Percentiles rank a stretch among this genome's conserved stretches.
These are phyloP conservation scores for Rhea americana DNA, from an alignment of 2,113 vertebrate genomes.

Conservation along the genomic window DNA sequence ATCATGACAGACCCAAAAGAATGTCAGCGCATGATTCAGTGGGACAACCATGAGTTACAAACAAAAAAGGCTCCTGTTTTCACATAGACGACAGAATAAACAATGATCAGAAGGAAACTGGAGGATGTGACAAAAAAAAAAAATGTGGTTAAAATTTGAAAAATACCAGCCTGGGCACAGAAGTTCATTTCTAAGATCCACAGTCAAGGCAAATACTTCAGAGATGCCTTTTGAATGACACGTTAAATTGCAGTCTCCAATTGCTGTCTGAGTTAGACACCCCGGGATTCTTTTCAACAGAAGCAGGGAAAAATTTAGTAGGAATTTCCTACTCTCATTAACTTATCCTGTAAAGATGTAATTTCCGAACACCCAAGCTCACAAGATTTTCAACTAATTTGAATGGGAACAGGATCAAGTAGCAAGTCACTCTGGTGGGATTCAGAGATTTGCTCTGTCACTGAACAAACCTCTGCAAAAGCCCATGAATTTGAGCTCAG, in stretches of 20 bases:
- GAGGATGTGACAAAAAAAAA: constrained; percentile 62
- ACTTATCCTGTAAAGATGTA: neutral
- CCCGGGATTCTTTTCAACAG: constrained; percentile 60
- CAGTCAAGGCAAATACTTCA: constrained; percentile 61
- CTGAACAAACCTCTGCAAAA: neutral
- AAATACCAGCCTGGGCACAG: constrained; percentile 64
- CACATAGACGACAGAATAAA: constrained; percentile 53
- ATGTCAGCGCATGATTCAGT: constrained; percentile 64
- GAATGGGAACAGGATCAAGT: constrained; percentile 33
- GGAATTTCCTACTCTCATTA: constrained; percentile 57
- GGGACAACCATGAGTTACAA: constrained; percentile 15
- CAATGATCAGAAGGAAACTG: constrained; percentile 63
- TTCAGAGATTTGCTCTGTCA: constrained; percentile 42
- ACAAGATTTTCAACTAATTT: constrained; percentile 26
- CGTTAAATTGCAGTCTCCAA: constrained; percentile 51
- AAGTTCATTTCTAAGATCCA: constrained; percentile 58
- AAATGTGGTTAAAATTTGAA: constrained; percentile 62
- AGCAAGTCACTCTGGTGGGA: neutral
- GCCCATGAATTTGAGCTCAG: neutral
- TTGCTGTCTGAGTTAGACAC: constrained; percentile 63
- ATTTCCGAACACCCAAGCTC: constrained; percentile 12
- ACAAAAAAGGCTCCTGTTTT: constrained; percentile 64
- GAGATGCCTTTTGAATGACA: constrained; percentile 68
- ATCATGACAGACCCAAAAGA: constrained; percentile 2
- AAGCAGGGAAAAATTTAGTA: constrained; percentile 51